Base-by-base conservation (phyloP, 2,113 vertebrate genomes). In the Solea solea region DNA sequence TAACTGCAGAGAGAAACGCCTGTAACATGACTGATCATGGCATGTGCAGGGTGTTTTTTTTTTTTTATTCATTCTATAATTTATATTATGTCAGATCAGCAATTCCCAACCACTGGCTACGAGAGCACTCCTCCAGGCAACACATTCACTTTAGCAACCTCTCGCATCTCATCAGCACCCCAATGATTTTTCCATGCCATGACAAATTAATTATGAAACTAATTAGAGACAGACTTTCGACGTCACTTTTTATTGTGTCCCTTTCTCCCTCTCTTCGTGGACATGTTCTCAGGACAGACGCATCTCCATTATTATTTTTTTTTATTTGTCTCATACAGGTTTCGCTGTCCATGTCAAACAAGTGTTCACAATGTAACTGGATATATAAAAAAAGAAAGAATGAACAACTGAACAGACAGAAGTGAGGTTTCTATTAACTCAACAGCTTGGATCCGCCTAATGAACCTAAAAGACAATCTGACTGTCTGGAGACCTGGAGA, bases 391-490 rank as follows among this genome's bases (percentile, higher is more conserved):
- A 45, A 45, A 50, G 46, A 15, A 48, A 15, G 52, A 68, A 34
- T 40, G 1, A 45, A 40, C 27, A 52, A 16, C 25, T 28, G 10
- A 54, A 70, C 11, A 13, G 28, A 48, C 27, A 49, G 8, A 52
- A 27, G 48, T 21, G 42, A 64, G 57, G 15, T 48, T 12, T 16
- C 21, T 50, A 62, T 61, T 50, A 57, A 6, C 40, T 6, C 34
- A 44, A 64, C 16, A 67, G n/a, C 14, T 9, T 28, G 15, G 62
- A 48, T 76, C 50, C 60, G 50, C 69, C 39, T 74, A 56, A 74
- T 74, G 78, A 87, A 69, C 58, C 66, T 27, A 15, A 34, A 44
- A 51, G 64, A 82, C 78, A 55, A 58, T 68, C 28, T 50, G 63
- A 64, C 44, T 51, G 56, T 63, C 49, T 16, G 45, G 46, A 8